phyloP scores from a whole-genome alignment of 2,113 vertebrate species.

The Cyprinodon tularosa region DNA sequence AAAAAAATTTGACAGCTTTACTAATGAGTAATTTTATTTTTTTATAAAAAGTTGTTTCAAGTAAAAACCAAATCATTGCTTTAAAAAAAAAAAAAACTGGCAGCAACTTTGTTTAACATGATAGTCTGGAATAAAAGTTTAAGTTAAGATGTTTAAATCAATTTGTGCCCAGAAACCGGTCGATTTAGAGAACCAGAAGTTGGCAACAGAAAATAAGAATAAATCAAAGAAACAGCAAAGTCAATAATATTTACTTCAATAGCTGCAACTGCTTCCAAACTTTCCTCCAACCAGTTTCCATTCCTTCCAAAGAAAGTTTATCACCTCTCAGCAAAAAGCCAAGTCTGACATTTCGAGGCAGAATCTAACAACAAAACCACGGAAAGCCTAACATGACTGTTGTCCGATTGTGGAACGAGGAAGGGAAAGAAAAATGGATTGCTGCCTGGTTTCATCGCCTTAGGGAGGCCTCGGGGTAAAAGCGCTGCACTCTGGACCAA shows the following conservation, averaged over 20 bases:
- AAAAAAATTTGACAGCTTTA: no score
- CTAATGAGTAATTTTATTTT: no score
- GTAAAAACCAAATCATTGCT: no score
- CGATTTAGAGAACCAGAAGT: not conserved
- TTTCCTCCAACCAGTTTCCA: constrained; percentile 14
- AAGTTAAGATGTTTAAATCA: not conserved
- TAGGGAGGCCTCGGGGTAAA: constrained; percentile 34
- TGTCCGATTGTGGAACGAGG: not conserved
- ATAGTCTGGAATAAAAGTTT: not conserved
- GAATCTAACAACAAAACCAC: not conserved
- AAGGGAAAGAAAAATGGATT: not conserved
- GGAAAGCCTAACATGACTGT: not conserved
- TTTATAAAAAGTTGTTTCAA: no score
- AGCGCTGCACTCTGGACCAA: not conserved
- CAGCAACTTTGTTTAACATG: no score
- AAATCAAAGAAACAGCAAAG: not conserved
- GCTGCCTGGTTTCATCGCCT: constrained; percentile 8
- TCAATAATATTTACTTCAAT: not conserved
- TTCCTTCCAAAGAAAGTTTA: not conserved
- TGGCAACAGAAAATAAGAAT: not conserved
- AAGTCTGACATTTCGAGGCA: not conserved
- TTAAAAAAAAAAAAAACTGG: no score
- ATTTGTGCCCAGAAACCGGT: not conserved
- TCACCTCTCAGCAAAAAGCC: not conserved
- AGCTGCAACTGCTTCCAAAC: not conserved